Percentiles rank a stretch among this genome's conserved stretches.
Evolutionary conservation across 2,797 vertebrate species (phyloP).

Genomic region (Diglossa cyanea): DNA sequence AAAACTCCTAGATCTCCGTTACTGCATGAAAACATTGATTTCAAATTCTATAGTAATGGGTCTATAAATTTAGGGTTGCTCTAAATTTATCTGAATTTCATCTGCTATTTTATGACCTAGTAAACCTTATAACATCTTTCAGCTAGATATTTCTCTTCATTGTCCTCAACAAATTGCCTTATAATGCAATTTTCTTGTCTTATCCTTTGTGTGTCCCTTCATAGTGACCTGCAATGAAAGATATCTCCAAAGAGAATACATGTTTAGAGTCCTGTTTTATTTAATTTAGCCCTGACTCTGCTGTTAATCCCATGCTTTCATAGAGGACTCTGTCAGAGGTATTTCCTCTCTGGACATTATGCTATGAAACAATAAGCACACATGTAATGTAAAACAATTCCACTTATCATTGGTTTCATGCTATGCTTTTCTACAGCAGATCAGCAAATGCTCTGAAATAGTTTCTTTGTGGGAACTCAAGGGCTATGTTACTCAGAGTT

Average conservation of each 20-base stretch:
- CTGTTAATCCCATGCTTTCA: neutral
- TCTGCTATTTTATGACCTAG: neutral
- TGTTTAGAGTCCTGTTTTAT: neutral
- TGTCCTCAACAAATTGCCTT: neutral
- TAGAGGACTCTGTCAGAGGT: neutral
- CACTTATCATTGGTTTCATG: neutral
- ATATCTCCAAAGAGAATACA: neutral
- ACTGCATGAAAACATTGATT: neutral
- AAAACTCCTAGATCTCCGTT: neutral
- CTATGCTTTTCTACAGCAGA: neutral
- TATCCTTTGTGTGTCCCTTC: neutral
- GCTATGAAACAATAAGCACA: neutral
- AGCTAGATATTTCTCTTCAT: neutral
- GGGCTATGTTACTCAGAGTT: neutral
- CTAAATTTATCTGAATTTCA: neutral
- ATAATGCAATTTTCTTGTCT: neutral
- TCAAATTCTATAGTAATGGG: neutral
- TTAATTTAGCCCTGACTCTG: neutral
- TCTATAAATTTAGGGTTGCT: neutral
- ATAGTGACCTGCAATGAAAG: neutral
- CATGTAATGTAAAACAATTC: neutral
- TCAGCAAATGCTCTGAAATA: neutral
- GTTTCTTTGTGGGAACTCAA: conserved; percentile 22
- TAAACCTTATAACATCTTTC: neutral
- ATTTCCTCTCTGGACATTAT: neutral